phyloP scores from a whole-genome alignment of 2,888 invertebrate genomes.

The Agrochola lychnidis region DNA sequence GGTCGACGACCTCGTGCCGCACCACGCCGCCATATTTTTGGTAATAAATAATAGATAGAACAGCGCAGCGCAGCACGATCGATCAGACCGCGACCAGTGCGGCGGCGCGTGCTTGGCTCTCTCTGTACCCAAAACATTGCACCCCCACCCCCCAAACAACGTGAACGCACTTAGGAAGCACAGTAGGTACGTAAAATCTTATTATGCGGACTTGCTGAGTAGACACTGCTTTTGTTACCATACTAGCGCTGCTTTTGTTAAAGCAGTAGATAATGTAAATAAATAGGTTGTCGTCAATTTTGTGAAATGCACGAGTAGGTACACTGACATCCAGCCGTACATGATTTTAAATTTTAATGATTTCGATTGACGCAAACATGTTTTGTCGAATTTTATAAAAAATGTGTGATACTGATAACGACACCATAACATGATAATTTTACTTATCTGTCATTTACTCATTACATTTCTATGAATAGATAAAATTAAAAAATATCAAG shows the following conservation, averaged over 20 bases:
- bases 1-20: constrained; percentile 85
- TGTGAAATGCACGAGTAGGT: constrained; percentile 29
- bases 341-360: constrained; percentile 44
- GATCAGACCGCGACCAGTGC: constrained; percentile 83
- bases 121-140: constrained; percentile 83
- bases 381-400: constrained; percentile 40
- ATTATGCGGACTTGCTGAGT: constrained; percentile 32
- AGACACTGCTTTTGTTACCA: constrained; percentile 13
- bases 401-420: constrained; percentile 42
- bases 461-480: constrained; percentile 57
- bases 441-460: constrained; percentile 57
- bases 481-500: constrained; percentile 31
- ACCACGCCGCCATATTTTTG: constrained; percentile 88
- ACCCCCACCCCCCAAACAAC: constrained; percentile 70
- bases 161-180: constrained; percentile 60
- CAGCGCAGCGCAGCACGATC: constrained; percentile 85
- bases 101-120: constrained; percentile 80
- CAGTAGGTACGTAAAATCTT: constrained; percentile 57
- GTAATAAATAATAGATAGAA: constrained; percentile 89
- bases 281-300: constrained; percentile 22
- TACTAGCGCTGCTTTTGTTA: not conserved
- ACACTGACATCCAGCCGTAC: constrained; percentile 19
- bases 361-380: constrained; percentile 41
- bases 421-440: constrained; percentile 49
- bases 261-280: not conserved